Evolutionary conservation across 2,888 invertebrate genomes (phyloP).

Genomic region (Drosophila mercatorum): DNA sequence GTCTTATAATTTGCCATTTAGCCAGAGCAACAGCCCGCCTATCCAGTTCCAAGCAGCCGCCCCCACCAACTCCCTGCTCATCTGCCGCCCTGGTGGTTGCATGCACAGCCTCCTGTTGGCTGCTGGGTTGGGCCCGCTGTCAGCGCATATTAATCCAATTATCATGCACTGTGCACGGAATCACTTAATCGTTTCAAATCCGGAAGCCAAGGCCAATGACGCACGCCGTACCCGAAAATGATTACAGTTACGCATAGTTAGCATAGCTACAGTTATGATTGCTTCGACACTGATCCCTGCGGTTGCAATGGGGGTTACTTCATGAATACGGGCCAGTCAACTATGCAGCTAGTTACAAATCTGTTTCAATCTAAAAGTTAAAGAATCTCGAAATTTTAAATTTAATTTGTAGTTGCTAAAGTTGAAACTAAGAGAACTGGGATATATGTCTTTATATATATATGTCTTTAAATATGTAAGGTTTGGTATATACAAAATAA

Average conservation of each 20-base stretch:
- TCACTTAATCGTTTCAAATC: constrained; percentile 81
- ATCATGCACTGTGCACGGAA: constrained; percentile 78
- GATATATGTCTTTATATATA: no score
- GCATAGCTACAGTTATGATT: constrained; percentile 36
- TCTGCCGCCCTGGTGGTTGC: constrained; percentile 33
- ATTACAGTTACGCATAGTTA: constrained; percentile 52
- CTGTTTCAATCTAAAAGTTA: neutral
- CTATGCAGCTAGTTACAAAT: neutral
- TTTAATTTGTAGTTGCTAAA: neutral
- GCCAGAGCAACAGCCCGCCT: constrained; percentile 36
- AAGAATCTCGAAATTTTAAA: neutral
- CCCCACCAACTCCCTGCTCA: constrained; percentile 21
- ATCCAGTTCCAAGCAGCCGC: constrained; percentile 42
- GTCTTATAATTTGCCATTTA: constrained; percentile 63
- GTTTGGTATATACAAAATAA: no score
- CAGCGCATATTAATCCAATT: constrained; percentile 83
- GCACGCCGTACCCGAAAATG: constrained; percentile 25
- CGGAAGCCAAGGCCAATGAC: constrained; percentile 56
- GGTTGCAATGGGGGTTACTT: constrained; percentile 22
- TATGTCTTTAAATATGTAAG: no score
- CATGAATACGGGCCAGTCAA: constrained; percentile 34
- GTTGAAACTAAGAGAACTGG: no score
- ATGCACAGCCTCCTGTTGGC: constrained; percentile 49
- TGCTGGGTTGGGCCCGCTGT: constrained; percentile 45
- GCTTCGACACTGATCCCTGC: constrained; percentile 17